These are phyloP conservation scores for Torymus aiolomorphi DNA, from an alignment of 2,888 invertebrate species.

Conservation along the genomic window DNA sequence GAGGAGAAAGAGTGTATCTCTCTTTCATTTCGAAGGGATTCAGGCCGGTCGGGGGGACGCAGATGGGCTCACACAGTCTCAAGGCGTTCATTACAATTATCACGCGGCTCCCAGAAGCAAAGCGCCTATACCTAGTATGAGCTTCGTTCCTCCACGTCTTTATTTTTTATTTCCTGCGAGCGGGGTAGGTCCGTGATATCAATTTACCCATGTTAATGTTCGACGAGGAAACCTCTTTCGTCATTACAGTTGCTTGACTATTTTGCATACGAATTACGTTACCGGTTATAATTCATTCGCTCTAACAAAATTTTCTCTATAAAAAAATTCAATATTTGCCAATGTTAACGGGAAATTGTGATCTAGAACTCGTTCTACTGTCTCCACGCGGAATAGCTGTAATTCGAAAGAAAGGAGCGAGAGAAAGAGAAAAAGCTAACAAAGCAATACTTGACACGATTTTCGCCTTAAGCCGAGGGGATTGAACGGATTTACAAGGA, in stretches of 20 bases:
- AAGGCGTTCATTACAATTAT: constrained; percentile 76
- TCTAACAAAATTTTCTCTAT: background rate
- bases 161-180: constrained; percentile 11
- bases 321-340: too few relatives aligned
- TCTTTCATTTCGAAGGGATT: constrained; percentile 56
- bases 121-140: background rate
- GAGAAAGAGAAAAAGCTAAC: constrained; percentile 39
- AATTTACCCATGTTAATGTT: constrained; percentile 44
- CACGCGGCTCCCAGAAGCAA: constrained; percentile 70
- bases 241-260: constrained; percentile 23
- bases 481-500: constrained; percentile 56
- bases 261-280: constrained; percentile 43
- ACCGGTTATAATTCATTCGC: too few relatives aligned
- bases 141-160: background rate
- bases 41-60: constrained; percentile 65
- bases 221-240: constrained; percentile 43
- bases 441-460: constrained; percentile 54
- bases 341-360: too few relatives aligned
- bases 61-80: constrained; percentile 74
- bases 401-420: constrained; percentile 15
- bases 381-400: background rate
- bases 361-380: too few relatives aligned
- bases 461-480: constrained; percentile 52
- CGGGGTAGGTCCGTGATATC: constrained; percentile 18
- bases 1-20: constrained; percentile 47